A percentile compares a stretch with the other conserved stretches of the same genome.
Conservation (phyloP, 1,140 invertebrate genomes). For the Diuraphis noxia region DNA sequence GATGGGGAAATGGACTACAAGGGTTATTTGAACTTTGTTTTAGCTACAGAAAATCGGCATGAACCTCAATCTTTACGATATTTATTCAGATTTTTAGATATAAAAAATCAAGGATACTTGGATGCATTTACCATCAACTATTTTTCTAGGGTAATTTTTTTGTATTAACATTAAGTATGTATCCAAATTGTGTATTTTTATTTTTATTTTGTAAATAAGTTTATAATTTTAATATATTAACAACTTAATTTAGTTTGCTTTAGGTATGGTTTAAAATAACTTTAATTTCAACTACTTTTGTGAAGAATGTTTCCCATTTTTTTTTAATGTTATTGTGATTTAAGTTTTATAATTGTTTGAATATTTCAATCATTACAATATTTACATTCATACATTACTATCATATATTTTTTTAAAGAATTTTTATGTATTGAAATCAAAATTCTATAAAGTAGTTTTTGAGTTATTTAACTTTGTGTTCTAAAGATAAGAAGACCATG, state of each 20-base stretch:
- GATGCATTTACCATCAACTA: slow-evolving; percentile 90
- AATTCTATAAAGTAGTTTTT: no score
- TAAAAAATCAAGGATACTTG: slow-evolving; percentile 83
- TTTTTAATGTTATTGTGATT: background rate
- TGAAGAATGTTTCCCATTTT: no score
- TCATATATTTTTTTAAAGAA: no score
- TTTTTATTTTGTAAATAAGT: background rate
- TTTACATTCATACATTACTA: no score
- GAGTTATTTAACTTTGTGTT: no score
- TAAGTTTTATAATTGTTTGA: background rate
- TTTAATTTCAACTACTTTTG: background rate
- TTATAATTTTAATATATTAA: background rate
- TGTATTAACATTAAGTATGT: background rate
- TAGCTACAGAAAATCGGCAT: slow-evolving; percentile 89
- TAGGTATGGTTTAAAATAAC: background rate
- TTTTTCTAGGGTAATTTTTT: slow-evolving; percentile 79
- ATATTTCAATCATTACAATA: no score
- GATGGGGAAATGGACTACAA: slow-evolving; percentile 98
- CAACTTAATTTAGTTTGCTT: background rate
- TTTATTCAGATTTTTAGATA: slow-evolving; percentile 89
- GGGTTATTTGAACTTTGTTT: slow-evolving; percentile 91
- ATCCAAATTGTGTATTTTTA: background rate
- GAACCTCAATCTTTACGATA: slow-evolving; percentile 91
- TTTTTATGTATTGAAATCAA: no score
- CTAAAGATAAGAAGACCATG: no score